Conservation (phyloP, 1,140 invertebrate species). For the Popillia japonica region DNA sequence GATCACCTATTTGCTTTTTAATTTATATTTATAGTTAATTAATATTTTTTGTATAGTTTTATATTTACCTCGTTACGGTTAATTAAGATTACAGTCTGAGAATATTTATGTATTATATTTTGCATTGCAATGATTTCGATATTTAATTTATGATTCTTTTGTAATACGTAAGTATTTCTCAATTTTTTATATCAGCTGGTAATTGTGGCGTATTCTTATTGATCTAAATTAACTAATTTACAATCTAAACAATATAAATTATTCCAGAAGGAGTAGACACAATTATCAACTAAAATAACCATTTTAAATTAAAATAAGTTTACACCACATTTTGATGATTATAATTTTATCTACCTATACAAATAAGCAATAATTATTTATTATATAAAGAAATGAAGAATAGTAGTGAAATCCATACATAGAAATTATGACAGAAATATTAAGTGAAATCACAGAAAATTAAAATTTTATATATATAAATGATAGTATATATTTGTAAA, state of each 20-base stretch:
- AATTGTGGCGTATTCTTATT: slow-evolving; percentile 6
- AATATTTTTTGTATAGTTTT: slow-evolving; percentile 36
- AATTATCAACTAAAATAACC: background rate
- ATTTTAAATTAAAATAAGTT: background rate
- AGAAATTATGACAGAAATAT: slow-evolving; percentile 33
- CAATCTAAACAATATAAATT: background rate
- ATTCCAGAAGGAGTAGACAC: background rate
- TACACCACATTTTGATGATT: slow-evolving; percentile 16
- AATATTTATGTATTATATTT: slow-evolving; percentile 20
- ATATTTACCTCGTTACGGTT: slow-evolving; percentile 35
- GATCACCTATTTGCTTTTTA: slow-evolving; percentile 18
- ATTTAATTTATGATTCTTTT: background rate
- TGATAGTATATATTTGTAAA: slow-evolving; percentile 36
- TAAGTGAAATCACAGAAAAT: slow-evolving; percentile 37
- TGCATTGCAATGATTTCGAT: background rate
- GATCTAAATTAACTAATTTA: background rate
- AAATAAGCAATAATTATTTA: slow-evolving; percentile 37
- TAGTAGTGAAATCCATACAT: slow-evolving; percentile 34
- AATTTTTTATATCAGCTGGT: background rate
- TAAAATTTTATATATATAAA: slow-evolving; percentile 25
- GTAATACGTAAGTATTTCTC: background rate
- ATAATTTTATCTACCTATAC: slow-evolving; percentile 36
- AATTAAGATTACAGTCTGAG: background rate
- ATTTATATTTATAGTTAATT: slow-evolving; percentile 8
- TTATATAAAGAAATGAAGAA: slow-evolving; percentile 18